Evolutionary conservation across 1,140 invertebrate genomes (phyloP).

Genomic region (Frieseomelitta varia): DNA sequence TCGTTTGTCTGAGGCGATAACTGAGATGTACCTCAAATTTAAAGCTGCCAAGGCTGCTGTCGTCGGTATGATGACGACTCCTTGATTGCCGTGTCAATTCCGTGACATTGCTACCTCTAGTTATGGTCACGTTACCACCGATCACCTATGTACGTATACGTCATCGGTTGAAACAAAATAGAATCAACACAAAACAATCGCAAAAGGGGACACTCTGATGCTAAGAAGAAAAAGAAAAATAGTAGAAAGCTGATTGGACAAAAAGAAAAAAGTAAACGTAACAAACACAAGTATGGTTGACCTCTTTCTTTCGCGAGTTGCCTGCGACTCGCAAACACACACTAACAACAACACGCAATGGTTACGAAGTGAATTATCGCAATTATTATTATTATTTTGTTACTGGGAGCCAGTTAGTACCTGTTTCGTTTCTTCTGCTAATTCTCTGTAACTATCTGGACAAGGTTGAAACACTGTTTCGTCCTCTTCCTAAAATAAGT

Average conservation of each 20-base stretch:
- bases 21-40: constrained; percentile 85
- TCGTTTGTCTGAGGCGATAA: constrained; percentile 27
- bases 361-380: constrained; percentile 22
- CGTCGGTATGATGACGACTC: constrained; percentile 86
- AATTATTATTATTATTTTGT: constrained; percentile 50
- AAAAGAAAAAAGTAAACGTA: background rate
- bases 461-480: constrained; percentile 80
- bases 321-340: background rate
- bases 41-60: constrained; percentile 87
- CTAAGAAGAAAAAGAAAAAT: background rate
- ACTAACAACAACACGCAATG: background rate
- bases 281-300: background rate
- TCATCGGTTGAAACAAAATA: constrained; percentile 52
- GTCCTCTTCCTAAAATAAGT: constrained; percentile 67
- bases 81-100: constrained; percentile 81
- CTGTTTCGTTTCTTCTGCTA: constrained; percentile 80
- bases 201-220: background rate
- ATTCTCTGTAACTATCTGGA: constrained; percentile 81
- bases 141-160: constrained; percentile 67
- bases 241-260: constrained; percentile 17
- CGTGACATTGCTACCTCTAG: constrained; percentile 79
- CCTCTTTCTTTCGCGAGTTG: background rate
- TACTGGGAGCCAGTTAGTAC: constrained; percentile 73
- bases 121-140: constrained; percentile 80
- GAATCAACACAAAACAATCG: constrained; percentile 43